phyloP scores from a whole-genome alignment of 1,140 invertebrate genomes.

The Phymorhynchus buccinoides region DNA sequence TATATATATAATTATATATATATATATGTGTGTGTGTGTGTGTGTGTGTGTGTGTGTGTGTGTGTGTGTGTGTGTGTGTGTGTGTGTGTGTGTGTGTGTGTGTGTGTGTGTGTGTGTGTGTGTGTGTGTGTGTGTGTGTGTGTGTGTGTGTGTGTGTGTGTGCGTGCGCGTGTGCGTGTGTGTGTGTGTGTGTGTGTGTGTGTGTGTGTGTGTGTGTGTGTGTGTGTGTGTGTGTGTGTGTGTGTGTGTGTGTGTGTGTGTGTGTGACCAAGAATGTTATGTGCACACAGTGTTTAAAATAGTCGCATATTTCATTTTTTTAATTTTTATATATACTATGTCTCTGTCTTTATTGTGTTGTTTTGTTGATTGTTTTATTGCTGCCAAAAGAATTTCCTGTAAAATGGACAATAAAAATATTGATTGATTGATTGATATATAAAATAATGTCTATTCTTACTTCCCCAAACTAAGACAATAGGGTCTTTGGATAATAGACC shows the following conservation, averaged over 20 bases:
- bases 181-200: not conserved
- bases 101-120: not conserved
- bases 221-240: not conserved
- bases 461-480: no score
- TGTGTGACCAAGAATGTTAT: not conserved
- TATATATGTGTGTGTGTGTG: not conserved
- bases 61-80: not conserved
- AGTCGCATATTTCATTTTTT: not conserved
- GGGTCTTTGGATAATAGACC: no score
- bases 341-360: no score
- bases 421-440: no score
- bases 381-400: no score
- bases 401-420: no score
- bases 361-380: no score
- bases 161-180: not conserved
- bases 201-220: not conserved
- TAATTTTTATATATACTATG: not conserved
- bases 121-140: not conserved
- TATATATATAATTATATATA: no score
- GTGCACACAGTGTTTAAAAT: no score
- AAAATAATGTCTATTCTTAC: no score
- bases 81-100: not conserved
- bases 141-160: not conserved
- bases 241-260: not conserved
- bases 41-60: not conserved